Evolutionary conservation across 2,888 invertebrate genomes (phyloP).

Genomic region (Lasioglossum calceatum): DNA sequence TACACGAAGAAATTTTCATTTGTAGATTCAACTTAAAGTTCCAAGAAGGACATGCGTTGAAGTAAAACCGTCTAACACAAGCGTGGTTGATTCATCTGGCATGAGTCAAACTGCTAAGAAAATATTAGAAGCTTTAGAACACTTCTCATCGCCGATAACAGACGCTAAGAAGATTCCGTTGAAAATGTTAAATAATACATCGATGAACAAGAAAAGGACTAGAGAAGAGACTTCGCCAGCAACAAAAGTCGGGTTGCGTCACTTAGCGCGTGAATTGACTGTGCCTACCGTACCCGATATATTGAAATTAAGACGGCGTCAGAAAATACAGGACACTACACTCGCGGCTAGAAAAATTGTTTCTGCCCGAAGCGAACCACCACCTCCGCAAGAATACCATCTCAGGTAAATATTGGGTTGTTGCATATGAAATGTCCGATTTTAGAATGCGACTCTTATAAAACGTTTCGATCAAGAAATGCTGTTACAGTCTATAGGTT

Average conservation of each 20-base stretch:
- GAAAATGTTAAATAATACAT: constrained; percentile 77
- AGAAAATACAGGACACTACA: constrained; percentile 87
- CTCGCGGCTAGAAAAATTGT: constrained; percentile 87
- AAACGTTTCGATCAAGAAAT: too few species aligned
- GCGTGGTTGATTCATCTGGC: constrained; percentile 81
- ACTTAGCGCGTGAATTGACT: constrained; percentile 85
- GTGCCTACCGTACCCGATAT: constrained; percentile 88
- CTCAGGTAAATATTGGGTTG: constrained; percentile 71
- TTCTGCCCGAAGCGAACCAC: constrained; percentile 80
- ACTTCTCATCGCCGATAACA: constrained; percentile 91
- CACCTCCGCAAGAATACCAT: constrained; percentile 78
- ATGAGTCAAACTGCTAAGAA: constrained; percentile 91
- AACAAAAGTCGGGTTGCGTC: constrained; percentile 79
- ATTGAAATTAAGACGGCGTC: constrained; percentile 87
- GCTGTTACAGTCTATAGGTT: too few species aligned
- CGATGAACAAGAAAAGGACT: constrained; percentile 68
- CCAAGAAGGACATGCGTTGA: constrained; percentile 83
- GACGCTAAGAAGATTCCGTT: constrained; percentile 92
- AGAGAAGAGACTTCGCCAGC: constrained; percentile 69
- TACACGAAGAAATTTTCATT: not conserved
- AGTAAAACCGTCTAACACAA: constrained; percentile 84
- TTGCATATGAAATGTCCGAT: too few species aligned
- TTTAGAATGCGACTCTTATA: too few species aligned
- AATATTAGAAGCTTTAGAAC: constrained; percentile 92
- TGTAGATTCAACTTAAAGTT: constrained; percentile 75